phyloP scores from a whole-genome alignment of 1,140 invertebrate species.

The Mizuhopecten yessoensis region DNA sequence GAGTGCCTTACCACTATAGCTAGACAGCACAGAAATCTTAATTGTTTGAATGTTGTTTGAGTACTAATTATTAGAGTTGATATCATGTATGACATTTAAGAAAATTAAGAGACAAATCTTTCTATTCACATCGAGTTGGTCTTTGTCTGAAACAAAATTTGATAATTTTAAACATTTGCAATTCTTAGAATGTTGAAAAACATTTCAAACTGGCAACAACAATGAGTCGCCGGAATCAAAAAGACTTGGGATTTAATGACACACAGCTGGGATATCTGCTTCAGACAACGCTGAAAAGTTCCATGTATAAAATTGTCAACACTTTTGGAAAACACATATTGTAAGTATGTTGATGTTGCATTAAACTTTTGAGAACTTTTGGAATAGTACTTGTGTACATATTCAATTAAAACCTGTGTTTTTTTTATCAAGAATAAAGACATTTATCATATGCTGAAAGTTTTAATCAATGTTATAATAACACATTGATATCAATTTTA shows the following conservation, averaged over 20 bases:
- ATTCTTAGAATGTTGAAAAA: conserved; percentile 75
- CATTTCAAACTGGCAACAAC: conserved; percentile 75
- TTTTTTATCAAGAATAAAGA: neutral
- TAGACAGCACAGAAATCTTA: too few species aligned
- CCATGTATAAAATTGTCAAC: conserved; percentile 75
- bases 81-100: too few species aligned
- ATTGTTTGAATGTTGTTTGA: too few species aligned
- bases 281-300: conserved; percentile 70
- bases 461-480: neutral
- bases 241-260: conserved; percentile 58
- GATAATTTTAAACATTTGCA: too few species aligned
- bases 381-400: neutral
- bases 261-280: conserved; percentile 69
- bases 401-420: neutral
- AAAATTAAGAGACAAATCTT: too few species aligned
- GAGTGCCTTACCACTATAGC: too few species aligned
- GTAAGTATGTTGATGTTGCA: conserved; percentile 66
- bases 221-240: conserved; percentile 54
- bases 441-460: too few species aligned
- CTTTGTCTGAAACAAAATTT: too few species aligned
- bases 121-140: too few species aligned
- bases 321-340: conserved; percentile 73
- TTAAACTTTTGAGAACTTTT: neutral
- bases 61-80: too few species aligned
- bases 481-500: neutral